Evolutionary conservation across 1,140 invertebrate genomes (phyloP), one percentile per base, ranked within the genome.

Genomic region (Colletes latitarsis): DNA sequence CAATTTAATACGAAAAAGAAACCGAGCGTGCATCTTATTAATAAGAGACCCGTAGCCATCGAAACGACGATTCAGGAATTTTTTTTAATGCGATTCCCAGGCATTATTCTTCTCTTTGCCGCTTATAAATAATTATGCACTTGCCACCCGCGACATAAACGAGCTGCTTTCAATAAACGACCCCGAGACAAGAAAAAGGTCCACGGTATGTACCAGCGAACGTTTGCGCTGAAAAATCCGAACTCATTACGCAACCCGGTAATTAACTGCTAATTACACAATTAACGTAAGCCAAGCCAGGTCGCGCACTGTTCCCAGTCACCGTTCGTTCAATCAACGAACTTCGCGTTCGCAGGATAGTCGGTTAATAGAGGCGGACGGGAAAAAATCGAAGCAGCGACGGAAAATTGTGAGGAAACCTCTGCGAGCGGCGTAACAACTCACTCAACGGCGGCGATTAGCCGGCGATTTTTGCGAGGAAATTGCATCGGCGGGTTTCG

Each of bases 1-100:
- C 85, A 88, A 83, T 82, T 86, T 85, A 77, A 68, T 30, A 30
- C 84, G 82, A 88, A 85, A 89, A 88, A 70, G 77, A 69, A 69
- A 64, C 81, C 71, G 63, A 81, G 67, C 49, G 30, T 80, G 81
- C 81, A 84, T 86, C 86, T 89, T 88, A 82, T 85, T 88, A 86
- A 82, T 30, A 30, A 30, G 30, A 30, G 30, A 30, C 30, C 0
- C 30, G 30, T 30, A 30, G 30, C 30, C 2, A 30, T 30, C 30
- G 30, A 30, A 30, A 30, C 30, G 30, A 30, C 30, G 30, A 30
- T 30, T 30, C 30, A 2, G 30, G 30, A 30, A 30, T 30, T 30
- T 30, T 30, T 30, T 30, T 30, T 30, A 30, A 30, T 30, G 30
- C 30, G 2, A 30, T 30, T 30, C 30, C 1, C 2, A 30, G 30